Percentiles rank a stretch among this genome's conserved stretches.
Evolutionary conservation across 2,113 vertebrate species (phyloP).

Genomic region (Glareola pratincola): DNA sequence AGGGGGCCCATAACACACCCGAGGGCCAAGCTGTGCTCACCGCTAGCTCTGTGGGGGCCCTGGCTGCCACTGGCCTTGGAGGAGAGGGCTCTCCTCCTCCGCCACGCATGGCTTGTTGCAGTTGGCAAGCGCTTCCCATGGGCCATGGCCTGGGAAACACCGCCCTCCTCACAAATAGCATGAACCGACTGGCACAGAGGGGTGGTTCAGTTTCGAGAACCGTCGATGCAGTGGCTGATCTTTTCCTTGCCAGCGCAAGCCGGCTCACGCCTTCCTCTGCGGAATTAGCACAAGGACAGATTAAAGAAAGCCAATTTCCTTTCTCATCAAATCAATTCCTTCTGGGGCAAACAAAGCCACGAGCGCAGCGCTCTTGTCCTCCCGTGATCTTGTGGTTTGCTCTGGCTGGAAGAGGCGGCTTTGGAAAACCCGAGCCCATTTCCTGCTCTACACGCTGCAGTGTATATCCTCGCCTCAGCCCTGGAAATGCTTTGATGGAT

Average conservation of each 20-base stretch:
- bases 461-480: constrained; percentile 42
- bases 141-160: not conserved
- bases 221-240: not conserved
- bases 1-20: not conserved
- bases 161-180: not conserved
- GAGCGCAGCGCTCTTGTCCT: not conserved
- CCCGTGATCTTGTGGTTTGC: constrained; percentile 53
- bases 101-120: fast-evolving
- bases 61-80: not conserved
- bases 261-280: constrained; percentile 52
- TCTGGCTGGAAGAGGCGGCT: constrained; percentile 39
- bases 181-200: not conserved
- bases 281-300: constrained; percentile 66
- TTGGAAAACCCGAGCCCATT: constrained; percentile 47
- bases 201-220: constrained; percentile 6
- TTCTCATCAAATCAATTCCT: constrained; percentile 67
- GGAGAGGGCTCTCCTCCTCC: not conserved
- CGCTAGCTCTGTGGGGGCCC: not conserved
- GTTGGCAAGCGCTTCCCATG: not conserved
- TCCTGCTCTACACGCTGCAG: constrained; percentile 54
- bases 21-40: fast-evolving
- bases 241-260: not conserved
- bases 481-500: constrained; percentile 74
- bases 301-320: constrained; percentile 66
- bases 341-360: constrained; percentile 57